Conservation (phyloP, 2,797 vertebrate species). For the Hypotaenidia philippensis region DNA sequence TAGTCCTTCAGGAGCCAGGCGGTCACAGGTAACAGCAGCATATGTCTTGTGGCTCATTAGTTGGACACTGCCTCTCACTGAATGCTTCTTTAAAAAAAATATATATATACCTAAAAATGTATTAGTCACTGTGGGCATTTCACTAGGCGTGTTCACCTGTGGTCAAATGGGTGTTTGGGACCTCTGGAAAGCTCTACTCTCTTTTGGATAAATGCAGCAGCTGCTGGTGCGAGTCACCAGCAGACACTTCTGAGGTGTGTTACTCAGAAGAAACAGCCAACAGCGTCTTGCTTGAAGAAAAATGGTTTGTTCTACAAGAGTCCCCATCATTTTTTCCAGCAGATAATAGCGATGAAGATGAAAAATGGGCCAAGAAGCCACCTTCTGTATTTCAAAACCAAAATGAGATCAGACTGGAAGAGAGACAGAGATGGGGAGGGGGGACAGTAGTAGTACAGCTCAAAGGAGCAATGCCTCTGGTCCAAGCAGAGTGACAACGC, state of each 20-base stretch:
- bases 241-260: neutral
- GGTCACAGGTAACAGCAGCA: neutral
- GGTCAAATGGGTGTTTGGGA: neutral
- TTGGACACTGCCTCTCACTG: neutral
- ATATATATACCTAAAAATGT: neutral
- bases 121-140: neutral
- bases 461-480: neutral
- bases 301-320: neutral
- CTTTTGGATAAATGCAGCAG: neutral
- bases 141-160: neutral
- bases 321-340: neutral
- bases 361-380: neutral
- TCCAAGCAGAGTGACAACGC: neutral
- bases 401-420: neutral
- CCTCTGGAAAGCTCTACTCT: neutral
- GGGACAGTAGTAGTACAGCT: neutral
- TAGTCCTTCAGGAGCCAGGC: neutral
- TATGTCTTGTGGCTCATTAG: neutral
- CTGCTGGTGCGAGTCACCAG: neutral
- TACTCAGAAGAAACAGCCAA: neutral
- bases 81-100: neutral
- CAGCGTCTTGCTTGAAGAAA: neutral
- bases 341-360: neutral
- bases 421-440: neutral
- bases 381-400: neutral